Evolutionary conservation across 1,140 invertebrate species (phyloP).

Genomic region (Dermatophagoides farinae): DNA sequence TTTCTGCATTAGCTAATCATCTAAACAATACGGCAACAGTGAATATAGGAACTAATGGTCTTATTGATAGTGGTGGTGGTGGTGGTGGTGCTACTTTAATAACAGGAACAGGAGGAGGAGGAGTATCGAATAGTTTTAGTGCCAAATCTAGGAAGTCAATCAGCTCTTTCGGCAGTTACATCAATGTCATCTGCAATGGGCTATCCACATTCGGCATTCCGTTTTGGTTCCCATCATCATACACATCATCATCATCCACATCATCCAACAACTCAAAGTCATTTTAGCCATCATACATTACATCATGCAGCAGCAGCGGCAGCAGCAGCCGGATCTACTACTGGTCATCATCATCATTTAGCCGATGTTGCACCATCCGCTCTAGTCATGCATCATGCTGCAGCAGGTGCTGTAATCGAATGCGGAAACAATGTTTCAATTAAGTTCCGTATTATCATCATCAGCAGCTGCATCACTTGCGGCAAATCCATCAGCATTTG

Average conservation of each 20-base stretch:
- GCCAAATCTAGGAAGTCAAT: not conserved
- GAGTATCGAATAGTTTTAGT: not conserved
- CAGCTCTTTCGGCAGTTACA: not conserved
- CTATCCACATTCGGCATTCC: not conserved
- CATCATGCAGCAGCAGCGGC: not conserved
- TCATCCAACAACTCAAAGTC: not conserved
- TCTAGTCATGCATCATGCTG: constrained; percentile 13
- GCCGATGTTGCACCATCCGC: constrained; percentile 14
- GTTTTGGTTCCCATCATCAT: not conserved
- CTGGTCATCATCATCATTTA: constrained; percentile 3
- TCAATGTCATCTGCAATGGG: not conserved
- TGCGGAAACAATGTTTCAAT: constrained; percentile 10
- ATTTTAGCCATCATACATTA: not conserved
- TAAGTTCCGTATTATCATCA: constrained; percentile 9
- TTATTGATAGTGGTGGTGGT: no score
- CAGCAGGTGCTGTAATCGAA: not conserved
- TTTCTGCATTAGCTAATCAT: not conserved
- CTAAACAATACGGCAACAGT: no score
- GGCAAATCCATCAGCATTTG: not conserved
- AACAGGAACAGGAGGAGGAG: no score
- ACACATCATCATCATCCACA: not conserved
- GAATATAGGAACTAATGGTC: no score
- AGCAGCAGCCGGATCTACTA: not conserved
- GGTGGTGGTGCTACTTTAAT: no score
- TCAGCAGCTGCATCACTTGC: constrained; percentile 1